These are phyloP conservation scores for Notocelia uddmanniana DNA, from an alignment of 2,888 invertebrate species.

Conservation along the genomic window DNA sequence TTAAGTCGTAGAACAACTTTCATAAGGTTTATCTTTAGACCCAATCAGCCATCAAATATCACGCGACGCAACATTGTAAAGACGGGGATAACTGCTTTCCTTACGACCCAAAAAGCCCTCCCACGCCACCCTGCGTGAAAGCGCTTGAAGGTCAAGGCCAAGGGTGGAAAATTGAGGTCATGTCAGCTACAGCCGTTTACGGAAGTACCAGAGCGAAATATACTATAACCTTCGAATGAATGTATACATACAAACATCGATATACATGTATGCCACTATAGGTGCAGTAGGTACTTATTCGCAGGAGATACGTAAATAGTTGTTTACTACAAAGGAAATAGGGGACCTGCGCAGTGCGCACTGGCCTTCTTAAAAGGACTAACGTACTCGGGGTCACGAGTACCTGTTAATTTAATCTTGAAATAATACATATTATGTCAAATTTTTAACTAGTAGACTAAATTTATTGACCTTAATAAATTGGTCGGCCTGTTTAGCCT, in stretches of 20 bases:
- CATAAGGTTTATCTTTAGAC: conserved; percentile 1
- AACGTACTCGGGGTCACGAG: conserved; percentile 8
- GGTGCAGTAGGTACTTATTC: not conserved
- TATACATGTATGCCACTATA: no score
- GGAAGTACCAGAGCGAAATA: not conserved
- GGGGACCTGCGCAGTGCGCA: conserved; percentile 20
- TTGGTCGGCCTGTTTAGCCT: no score
- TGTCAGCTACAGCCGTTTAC: not conserved
- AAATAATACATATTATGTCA: no score
- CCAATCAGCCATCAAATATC: not conserved
- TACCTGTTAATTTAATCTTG: conserved; percentile 5
- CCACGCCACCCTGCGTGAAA: conserved; percentile 11
- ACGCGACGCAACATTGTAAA: not conserved
- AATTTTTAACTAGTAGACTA: no score
- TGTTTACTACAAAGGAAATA: conserved; percentile 36
- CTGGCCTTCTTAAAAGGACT: conserved; percentile 21
- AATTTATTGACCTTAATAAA: no score
- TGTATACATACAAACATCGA: not conserved
- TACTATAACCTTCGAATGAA: no score
- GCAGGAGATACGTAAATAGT: conserved; percentile 3
- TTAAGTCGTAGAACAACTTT: conserved; percentile 1
- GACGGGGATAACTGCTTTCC: conserved; percentile 8
- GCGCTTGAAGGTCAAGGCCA: conserved; percentile 29
- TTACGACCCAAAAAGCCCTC: not conserved
- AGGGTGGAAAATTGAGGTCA: conserved; percentile 28